These are phyloP conservation scores for Coenonympha arcania DNA, from an alignment of 2,888 invertebrate species.

Conservation along the genomic window DNA sequence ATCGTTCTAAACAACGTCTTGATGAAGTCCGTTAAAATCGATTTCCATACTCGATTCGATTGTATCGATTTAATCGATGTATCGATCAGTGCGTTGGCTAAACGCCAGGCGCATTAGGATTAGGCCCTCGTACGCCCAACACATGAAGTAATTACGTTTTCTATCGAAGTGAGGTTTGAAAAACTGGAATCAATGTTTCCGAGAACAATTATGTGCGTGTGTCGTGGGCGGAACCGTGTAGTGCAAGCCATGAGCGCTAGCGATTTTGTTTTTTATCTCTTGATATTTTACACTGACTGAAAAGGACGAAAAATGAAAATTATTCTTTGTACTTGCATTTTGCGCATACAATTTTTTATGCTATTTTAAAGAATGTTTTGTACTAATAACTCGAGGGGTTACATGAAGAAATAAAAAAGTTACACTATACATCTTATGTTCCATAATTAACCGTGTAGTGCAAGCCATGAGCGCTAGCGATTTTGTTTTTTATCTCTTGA, in stretches of 20 bases:
- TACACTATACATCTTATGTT: too few species aligned
- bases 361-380: too few species aligned
- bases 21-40: slow-evolving; percentile 34
- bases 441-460: too few species aligned
- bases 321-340: too few species aligned
- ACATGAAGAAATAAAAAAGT: too few species aligned
- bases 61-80: slow-evolving; percentile 23
- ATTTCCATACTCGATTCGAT: slow-evolving; percentile 28
- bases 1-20: slow-evolving; percentile 30
- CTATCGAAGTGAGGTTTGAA: slow-evolving; percentile 46
- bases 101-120: slow-evolving; percentile 27
- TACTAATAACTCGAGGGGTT: too few species aligned
- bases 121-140: slow-evolving; percentile 38
- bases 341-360: too few species aligned
- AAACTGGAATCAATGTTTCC: slow-evolving; percentile 56
- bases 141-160: slow-evolving; percentile 52
- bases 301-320: too few species aligned
- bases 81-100: slow-evolving; percentile 26
- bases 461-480: too few species aligned
- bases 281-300: too few species aligned
- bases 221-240: slow-evolving; percentile 49
- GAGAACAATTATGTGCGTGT: slow-evolving; percentile 57
- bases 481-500: too few species aligned
- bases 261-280: too few species aligned
- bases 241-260: slow-evolving; percentile 26